Base-by-base conservation (phyloP, 2,797 vertebrate genomes). In the Enteromius trimaculatus region DNA sequence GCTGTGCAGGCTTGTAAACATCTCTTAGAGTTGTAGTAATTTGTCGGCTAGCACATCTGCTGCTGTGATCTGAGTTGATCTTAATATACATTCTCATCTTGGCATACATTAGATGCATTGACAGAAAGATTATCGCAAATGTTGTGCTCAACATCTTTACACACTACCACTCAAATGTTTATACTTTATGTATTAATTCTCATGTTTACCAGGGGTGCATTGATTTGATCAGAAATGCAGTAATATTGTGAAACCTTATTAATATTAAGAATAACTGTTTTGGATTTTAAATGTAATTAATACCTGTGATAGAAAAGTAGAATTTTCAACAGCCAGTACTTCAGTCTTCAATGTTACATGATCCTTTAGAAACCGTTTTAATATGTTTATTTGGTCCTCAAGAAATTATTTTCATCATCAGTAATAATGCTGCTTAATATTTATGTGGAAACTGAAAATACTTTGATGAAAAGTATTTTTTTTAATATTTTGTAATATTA, bases 1-100 rank as follows among this genome's bases (percentile, higher is more conserved):
- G 69, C 14, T 66, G 34, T 77, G 1, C 17, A 6, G 42, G 51
- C 34, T 82, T 76, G 70, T 77, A 83, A 51, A 83, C 69, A 58
- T 14, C 23, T 39, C 60, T 49, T 37, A 3, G 42, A 42, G 44
- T 66, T 64, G 71, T 82, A 60, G n/a, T 82, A 55, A 66, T 65
- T 65, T 82, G 44, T 82, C 1, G 1, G 21, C 62, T 53, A 39
- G 23, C 31, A 74, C 69, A 74, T 82, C 70, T 81, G 58, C 58
- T 74, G 55, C 23, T 16, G 39, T n/a, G 19, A 72, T 72, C 68
- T 17, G 26, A 62, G 31, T 49, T 72, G 55, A 72, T 65, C n/a
- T 49, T 65, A 26, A 65, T 81, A 37, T 14, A 65, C 31, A 8
- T 21, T 16, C 44, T 51, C 55, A 1, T 19, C 39, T 81, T 81